These are phyloP conservation scores for Holocentrus rufus DNA, from an alignment of 2,797 vertebrate genomes.

Conservation along the genomic window DNA sequence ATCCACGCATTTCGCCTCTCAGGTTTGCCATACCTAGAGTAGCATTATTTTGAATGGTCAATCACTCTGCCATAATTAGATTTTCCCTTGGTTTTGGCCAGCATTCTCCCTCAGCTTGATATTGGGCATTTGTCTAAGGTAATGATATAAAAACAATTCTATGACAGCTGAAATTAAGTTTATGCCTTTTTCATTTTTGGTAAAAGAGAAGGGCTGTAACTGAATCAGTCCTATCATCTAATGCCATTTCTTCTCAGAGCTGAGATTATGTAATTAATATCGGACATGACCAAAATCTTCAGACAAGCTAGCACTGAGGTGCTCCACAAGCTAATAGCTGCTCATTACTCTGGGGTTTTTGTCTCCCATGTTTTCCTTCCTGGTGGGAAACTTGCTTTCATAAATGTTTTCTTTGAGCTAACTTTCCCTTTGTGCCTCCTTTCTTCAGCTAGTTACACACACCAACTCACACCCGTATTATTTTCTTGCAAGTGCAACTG, in stretches of 20 bases:
- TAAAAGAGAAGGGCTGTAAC: slow-evolving; percentile 73
- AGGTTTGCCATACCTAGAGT: slow-evolving; percentile 70
- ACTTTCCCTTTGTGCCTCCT: slow-evolving; percentile 49
- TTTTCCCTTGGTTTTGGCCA: slow-evolving; percentile 66
- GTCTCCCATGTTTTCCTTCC: slow-evolving; percentile 26
- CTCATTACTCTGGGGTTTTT: slow-evolving; percentile 63
- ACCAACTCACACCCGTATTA: slow-evolving; percentile 5
- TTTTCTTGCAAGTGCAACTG: slow-evolving; percentile 59
- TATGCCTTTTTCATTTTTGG: slow-evolving; percentile 74
- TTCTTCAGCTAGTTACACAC: slow-evolving; percentile 41
- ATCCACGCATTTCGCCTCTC: slow-evolving; percentile 57
- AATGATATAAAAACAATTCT: slow-evolving; percentile 77
- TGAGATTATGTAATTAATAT: slow-evolving; percentile 69
- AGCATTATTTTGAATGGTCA: slow-evolving; percentile 77
- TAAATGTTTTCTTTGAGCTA: slow-evolving; percentile 68
- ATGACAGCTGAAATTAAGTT: slow-evolving; percentile 75
- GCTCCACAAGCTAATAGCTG: slow-evolving; percentile 55
- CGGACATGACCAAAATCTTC: slow-evolving; percentile 63
- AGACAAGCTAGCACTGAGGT: slow-evolving; percentile 45
- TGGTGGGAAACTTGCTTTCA: slow-evolving; percentile 62
- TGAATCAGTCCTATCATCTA: slow-evolving; percentile 66
- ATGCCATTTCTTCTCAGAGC: slow-evolving; percentile 65
- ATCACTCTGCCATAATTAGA: slow-evolving; percentile 69
- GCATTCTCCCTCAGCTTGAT: slow-evolving; percentile 68
- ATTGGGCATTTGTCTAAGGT: slow-evolving; percentile 73